phyloP scores from a whole-genome alignment of 2,888 invertebrate genomes.

The Hydraecia micacea region DNA sequence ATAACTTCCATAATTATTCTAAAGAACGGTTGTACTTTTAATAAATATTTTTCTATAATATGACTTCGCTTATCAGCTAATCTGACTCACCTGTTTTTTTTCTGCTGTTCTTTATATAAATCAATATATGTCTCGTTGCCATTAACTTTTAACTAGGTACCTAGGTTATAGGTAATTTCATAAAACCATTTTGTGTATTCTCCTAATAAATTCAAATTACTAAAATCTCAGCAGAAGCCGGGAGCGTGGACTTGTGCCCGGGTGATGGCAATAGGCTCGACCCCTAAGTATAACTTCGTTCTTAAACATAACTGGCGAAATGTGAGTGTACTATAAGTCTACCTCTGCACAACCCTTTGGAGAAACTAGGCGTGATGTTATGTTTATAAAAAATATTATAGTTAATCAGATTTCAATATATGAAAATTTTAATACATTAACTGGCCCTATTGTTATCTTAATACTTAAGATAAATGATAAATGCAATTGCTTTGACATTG shows the following conservation, averaged over 20 bases:
- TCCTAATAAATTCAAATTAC: neutral
- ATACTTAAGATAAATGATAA: slow-evolving; percentile 42
- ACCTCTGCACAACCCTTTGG: neutral
- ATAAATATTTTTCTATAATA: too few relatives aligned
- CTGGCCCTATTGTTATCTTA: slow-evolving; percentile 23
- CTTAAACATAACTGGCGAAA: too few relatives aligned
- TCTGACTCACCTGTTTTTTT: too few relatives aligned
- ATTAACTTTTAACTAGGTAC: too few relatives aligned
- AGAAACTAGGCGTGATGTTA: neutral
- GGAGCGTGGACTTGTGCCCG: neutral
- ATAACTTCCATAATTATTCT: too few relatives aligned
- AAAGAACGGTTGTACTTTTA: too few relatives aligned
- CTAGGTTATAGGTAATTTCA: too few relatives aligned
- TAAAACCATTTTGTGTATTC: neutral
- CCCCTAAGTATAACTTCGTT: neutral
- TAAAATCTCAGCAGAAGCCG: too few relatives aligned
- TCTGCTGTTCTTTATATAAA: too few relatives aligned
- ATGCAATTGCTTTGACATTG: slow-evolving; percentile 60
- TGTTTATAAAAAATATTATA: neutral
- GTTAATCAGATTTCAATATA: neutral
- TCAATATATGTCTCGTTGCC: too few relatives aligned
- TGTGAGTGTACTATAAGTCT: neutral
- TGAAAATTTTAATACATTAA: neutral
- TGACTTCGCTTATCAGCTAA: too few relatives aligned
- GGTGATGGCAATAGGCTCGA: neutral